These are phyloP conservation scores for Erpornis zantholeuca DNA, from an alignment of 2,113 vertebrate genomes.

Conservation along the genomic window DNA sequence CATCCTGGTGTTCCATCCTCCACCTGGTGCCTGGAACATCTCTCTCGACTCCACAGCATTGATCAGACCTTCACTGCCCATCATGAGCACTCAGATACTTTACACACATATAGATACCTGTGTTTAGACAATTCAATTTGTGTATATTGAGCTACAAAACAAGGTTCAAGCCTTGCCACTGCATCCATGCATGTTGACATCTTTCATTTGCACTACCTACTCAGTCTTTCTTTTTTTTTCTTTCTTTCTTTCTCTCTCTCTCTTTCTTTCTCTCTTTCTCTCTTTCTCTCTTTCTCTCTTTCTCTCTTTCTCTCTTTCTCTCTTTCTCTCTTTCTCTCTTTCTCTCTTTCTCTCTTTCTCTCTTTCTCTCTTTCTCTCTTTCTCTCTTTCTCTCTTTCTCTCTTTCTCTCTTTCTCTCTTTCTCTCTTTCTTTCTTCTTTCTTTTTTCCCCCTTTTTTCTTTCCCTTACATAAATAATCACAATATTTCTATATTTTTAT, in stretches of 20 bases:
- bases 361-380: background rate
- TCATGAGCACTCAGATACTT: background rate
- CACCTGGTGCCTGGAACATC: background rate
- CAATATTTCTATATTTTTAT: background rate
- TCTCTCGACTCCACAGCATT: background rate
- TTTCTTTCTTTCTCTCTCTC: background rate
- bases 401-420: too few relatives aligned
- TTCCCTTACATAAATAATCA: background rate
- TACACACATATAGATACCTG: background rate
- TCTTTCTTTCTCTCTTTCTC: background rate
- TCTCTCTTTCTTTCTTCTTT: too few relatives aligned
- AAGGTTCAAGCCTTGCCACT: background rate
- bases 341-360: background rate
- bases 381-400: background rate
- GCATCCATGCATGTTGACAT: background rate
- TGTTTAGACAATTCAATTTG: background rate
- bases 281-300: background rate
- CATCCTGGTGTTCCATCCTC: background rate
- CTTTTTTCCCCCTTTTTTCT: background rate
- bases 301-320: too few relatives aligned
- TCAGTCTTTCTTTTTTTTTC: background rate
- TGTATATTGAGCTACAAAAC: background rate
- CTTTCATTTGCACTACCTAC: background rate
- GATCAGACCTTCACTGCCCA: background rate
- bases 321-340: too few relatives aligned